These are phyloP conservation scores for Pseudomyrmex gracilis DNA, from an alignment of 1,140 invertebrate genomes.

Conservation along the genomic window DNA sequence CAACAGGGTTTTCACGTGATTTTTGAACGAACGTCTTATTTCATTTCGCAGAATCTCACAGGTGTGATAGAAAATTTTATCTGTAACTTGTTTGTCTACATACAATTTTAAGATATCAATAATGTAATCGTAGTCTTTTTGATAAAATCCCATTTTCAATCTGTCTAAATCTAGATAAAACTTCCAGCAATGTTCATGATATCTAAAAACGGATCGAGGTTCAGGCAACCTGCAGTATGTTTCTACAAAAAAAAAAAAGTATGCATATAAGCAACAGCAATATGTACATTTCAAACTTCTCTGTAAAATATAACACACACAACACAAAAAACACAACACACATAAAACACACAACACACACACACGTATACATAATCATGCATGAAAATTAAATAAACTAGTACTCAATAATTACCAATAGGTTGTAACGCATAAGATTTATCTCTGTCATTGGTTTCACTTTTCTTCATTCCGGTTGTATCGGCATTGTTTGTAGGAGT, in stretches of 20 bases:
- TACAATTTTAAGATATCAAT: slow-evolving; percentile 67
- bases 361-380: background rate
- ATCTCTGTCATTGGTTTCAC: background rate
- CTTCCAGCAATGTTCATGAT: slow-evolving; percentile 64
- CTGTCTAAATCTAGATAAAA: slow-evolving; percentile 66
- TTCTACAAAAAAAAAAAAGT: slow-evolving; percentile 48
- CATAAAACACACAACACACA: no score
- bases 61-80: slow-evolving; percentile 47
- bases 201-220: slow-evolving; percentile 45
- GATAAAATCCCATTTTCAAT: slow-evolving; percentile 66
- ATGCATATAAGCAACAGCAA: slow-evolving; percentile 3
- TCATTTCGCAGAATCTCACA: slow-evolving; percentile 72
- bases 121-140: slow-evolving; percentile 73
- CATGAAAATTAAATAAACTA: slow-evolving; percentile 1
- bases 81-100: slow-evolving; percentile 3
- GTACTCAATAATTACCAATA: slow-evolving; percentile 52
- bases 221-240: slow-evolving; percentile 54
- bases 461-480: background rate
- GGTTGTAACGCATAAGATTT: background rate
- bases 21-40: slow-evolving; percentile 60
- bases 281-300: background rate
- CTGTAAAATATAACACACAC: background rate
- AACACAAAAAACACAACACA: no score
- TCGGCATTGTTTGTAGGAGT: background rate
- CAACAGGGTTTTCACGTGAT: slow-evolving; percentile 71